Evolutionary conservation across 2,888 invertebrate species (phyloP), one percentile per base, ranked within the genome.

Genomic region (Prionchulus punctatus): DNA sequence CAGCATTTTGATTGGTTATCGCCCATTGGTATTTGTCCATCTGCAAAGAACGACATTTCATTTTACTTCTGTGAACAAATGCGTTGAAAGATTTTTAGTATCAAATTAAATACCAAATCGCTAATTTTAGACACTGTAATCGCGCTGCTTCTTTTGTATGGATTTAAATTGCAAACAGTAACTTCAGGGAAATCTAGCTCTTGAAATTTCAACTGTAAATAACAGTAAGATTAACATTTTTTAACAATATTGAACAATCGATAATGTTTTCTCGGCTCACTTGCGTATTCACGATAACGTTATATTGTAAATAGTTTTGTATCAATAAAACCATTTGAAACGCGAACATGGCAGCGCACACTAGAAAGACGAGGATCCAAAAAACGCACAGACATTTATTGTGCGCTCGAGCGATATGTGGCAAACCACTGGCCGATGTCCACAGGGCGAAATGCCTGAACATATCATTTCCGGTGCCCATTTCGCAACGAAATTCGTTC

Each of bases 361-460:
- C 47, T 7, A 45, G 12, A 7, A 45, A 45, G 7, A 23, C 47
- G 4, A 23, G 7, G 15, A 23, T 12, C 47, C 47, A 45, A 45
- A 45, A 45, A 7, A 45, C 7, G 47, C 47, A 23, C 47, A 23
- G 7, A 23, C 47, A 45, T 23, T 12, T 45, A 45, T 23, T 45
- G n/a, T 23, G 12, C 4, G 47, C 12, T 21, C 23, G 12, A 23
- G n/a, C 47, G 47, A 45, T 23, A 23, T 45, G 47, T 7, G 47
- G 47, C 47, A 45, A 7, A 23, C 47, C 47, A 23, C 47, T 45
- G 47, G 47, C 47, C 47, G 47, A 45, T n/a, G 47, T 45, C 47
- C 47, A 45, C 23, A 45, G 18, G 15, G 47, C 7, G 23, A 45
- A 45, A 45, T 45, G n/a, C 4, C 47, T 12, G 7, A 45, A 21